Base-by-base conservation (phyloP, 2,888 invertebrate species). In the Rhamnusium bicolor region DNA sequence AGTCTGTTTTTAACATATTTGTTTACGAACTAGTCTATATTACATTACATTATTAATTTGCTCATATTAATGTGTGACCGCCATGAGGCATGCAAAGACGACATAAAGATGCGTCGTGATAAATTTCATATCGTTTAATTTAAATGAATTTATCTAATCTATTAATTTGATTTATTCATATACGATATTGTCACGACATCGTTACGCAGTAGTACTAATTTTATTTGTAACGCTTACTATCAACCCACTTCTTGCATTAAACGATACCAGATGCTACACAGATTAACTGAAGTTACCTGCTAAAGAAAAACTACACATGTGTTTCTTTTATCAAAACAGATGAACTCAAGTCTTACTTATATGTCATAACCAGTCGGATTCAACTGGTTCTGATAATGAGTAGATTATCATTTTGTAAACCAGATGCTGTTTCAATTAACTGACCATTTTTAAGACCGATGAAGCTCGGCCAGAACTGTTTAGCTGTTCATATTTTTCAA, bases 11-110 rank as follows among this genome's bases (percentile, higher is more conserved):
- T 73, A 61, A 60, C 69, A n/a, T 73, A 76, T 80, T 79, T 77
- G 77, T 75, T 77, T 74, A 76, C 73, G 75, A 70, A 75, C 79
- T 77, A 69, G 80, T 80, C 77, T 73, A 65, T 63, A 69, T 66
- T 56, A 19, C 56, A 68, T 62, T 46, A 60, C 53, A 62, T 51
- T 75, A 77, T 73, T 77, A 75, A 72, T 69, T 72, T 73, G 53
- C 51, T 21, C 16, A 40, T 49, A 70, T 53, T 77, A 65, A 27
- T 78, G 73, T 51, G 65, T 47, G 70, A 67, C 60, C 63, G 63
- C 69, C 63, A 58, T n/a, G 29, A 49, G 27, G 67, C 70, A 71
- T 69, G 72, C 71, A 51, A 69, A 47, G 68, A 47, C 62, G 68
- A 69, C 69, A 72, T 72, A 69, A 66, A 53, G 18, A 51, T 47